Conservation (phyloP, 2,113 vertebrate species). For the Irena cyanogastra region DNA sequence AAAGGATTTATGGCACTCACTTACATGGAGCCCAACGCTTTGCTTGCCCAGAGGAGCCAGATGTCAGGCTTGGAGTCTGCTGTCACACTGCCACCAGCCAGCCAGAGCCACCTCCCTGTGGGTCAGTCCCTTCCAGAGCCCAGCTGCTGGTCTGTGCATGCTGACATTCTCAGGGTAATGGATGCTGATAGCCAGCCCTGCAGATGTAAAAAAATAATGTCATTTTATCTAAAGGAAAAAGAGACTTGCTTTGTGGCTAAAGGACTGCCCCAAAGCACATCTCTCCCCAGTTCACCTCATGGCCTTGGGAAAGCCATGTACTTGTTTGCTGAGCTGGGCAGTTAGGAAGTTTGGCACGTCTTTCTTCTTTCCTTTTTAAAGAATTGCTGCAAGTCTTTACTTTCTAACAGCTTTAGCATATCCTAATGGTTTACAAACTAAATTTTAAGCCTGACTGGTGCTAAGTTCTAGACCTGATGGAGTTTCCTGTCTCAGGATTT, state of each 20-base stretch:
- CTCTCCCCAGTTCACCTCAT: rapidly evolving
- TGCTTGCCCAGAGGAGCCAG: background rate
- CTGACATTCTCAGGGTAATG: background rate
- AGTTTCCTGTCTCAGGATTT: rapidly evolving
- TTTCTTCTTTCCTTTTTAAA: background rate
- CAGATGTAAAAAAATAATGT: background rate
- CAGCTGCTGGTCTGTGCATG: background rate
- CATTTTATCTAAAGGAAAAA: background rate
- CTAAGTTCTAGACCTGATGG: background rate
- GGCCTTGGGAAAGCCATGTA: background rate
- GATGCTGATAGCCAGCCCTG: background rate
- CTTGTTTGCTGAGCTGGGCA: background rate
- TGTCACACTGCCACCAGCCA: background rate
- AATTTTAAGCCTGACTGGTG: background rate
- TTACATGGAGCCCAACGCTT: rapidly evolving
- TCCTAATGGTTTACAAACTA: background rate
- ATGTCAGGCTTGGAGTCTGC: background rate
- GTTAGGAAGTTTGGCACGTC: background rate
- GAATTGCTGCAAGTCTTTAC: background rate
- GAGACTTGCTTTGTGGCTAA: background rate
- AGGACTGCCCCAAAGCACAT: background rate
- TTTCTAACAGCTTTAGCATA: background rate
- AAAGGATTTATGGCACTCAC: background rate
- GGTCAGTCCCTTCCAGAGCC: background rate
- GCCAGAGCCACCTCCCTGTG: background rate